phyloP scores from a whole-genome alignment of 2,888 invertebrate species.

The Microdon myrmicae region DNA sequence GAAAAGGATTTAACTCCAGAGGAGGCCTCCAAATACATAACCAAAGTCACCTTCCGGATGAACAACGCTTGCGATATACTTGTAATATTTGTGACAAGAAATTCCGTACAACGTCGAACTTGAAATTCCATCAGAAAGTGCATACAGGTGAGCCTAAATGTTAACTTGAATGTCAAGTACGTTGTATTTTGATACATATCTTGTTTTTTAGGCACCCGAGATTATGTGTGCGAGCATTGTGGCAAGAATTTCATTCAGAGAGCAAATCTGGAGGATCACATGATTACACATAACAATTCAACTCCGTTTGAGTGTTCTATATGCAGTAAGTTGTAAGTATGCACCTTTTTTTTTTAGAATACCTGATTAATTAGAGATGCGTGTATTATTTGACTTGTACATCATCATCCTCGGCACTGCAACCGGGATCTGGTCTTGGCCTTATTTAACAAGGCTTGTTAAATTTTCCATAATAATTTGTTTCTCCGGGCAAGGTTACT shows the following conservation, averaged over 20 bases:
- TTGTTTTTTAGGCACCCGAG: constrained; percentile 53
- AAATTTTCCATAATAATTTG: too few relatives aligned
- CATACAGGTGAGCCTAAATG: constrained; percentile 54
- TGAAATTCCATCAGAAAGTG: constrained; percentile 55
- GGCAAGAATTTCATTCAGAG: constrained; percentile 68
- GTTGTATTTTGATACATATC: background rate
- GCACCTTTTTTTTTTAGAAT: too few relatives aligned
- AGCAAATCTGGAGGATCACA: constrained; percentile 69
- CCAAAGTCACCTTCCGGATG: constrained; percentile 49
- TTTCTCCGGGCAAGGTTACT: too few relatives aligned
- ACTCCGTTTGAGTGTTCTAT: constrained; percentile 66
- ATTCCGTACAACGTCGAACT: constrained; percentile 52
- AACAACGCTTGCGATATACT: constrained; percentile 25
- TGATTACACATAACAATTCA: constrained; percentile 67
- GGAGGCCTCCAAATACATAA: constrained; percentile 54
- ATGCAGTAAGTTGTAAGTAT: constrained; percentile 64
- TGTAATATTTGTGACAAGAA: constrained; percentile 53
- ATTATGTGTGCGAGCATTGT: constrained; percentile 68
- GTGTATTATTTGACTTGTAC: too few relatives aligned
- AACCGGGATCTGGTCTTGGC: too few relatives aligned
- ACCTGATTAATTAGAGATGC: too few relatives aligned
- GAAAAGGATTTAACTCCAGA: constrained; percentile 54
- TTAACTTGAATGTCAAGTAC: background rate
- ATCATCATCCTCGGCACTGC: too few relatives aligned
- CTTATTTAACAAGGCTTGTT: too few relatives aligned